Base-by-base conservation (phyloP, 1,140 invertebrate genomes). In the Aporrectodea caliginosa region DNA sequence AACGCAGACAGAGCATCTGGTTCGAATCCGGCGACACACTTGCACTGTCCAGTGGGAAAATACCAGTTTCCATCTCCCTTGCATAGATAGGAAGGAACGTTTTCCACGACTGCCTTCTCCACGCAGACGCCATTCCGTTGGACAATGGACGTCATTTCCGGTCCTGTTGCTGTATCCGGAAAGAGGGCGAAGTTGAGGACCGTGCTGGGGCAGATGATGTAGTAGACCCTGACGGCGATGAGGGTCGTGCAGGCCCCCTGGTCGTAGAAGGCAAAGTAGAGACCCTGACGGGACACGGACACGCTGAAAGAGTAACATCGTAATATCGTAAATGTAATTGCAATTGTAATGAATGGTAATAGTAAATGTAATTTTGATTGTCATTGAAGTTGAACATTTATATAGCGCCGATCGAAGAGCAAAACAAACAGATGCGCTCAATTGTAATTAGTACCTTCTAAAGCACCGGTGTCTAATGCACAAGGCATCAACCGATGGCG, bases 41-140 rank as follows among this genome's bases (percentile, higher is more conserved):
- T 93, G 87, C 97, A 98, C 0, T 35, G 32, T 1, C 94, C 93
- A 1, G 95, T 96, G 78, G 91, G 92, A 0, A 94, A 91, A 78
- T 90, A 91, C 97, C 96, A 98, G 84, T 95, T 95, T 0, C 96
- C 97, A 89, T 97, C 95, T 72, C 95, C 95, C 88, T 96, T 96
- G 89, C 96, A 98, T 72, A 98, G 90, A 87, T 95, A 95, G 14
- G 75, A 76, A 1, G 95, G 95, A 71, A 92, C 88, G 73, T 74
- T 69, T 34, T 83, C 81, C 73, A 84, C 79, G 1, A 79, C 82
- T 0, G 86, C 83, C 79, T 87, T 84, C 1, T 81, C 78, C 1
- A 87, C 85, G 81, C 87, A 88, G 22, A 72, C 75, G 16, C 87
- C 86, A 6, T 91, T 90, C 81, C 91, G 90, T 79, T 88, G 86